Conservation (phyloP, 1,140 invertebrate species). For the Caligus rogercresseyi region DNA sequence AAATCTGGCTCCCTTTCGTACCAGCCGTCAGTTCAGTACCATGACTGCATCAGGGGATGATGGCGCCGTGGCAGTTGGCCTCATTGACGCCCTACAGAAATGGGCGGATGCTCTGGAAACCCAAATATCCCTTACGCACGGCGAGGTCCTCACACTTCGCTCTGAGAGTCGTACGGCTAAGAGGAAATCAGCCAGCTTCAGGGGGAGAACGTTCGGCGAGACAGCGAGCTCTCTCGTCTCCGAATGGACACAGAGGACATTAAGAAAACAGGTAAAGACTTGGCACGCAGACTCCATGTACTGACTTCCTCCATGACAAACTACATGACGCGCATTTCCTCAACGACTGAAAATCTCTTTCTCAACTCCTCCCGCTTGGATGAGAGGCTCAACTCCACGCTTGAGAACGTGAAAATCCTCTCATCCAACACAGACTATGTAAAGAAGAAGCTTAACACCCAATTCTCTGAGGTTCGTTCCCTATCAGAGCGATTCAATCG, state of each 20-base stretch:
- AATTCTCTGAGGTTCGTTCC: neutral
- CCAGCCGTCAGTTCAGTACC: conserved; percentile 1
- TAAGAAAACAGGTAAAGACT: neutral
- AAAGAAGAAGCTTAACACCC: neutral
- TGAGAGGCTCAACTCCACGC: neutral
- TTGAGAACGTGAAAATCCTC: neutral
- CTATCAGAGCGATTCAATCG: neutral
- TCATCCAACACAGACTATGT: neutral
- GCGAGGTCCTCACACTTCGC: neutral
- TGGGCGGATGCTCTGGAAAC: conserved; percentile 16
- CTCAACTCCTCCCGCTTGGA: neutral
- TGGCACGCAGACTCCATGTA: neutral
- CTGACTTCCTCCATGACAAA: neutral
- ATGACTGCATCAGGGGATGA: neutral
- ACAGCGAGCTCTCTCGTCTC: neutral
- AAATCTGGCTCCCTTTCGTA: neutral
- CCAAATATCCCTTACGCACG: conserved; percentile 11
- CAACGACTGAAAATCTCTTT: neutral
- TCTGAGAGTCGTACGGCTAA: neutral
- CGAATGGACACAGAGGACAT: neutral
- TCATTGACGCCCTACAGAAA: conserved; percentile 9
- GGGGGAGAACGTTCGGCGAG: neutral
- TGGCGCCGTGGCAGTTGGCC: neutral
- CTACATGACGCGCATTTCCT: neutral
- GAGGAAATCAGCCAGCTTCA: neutral